Base-by-base conservation (phyloP, 1,140 invertebrate species). In the Eciton burchellii region DNA sequence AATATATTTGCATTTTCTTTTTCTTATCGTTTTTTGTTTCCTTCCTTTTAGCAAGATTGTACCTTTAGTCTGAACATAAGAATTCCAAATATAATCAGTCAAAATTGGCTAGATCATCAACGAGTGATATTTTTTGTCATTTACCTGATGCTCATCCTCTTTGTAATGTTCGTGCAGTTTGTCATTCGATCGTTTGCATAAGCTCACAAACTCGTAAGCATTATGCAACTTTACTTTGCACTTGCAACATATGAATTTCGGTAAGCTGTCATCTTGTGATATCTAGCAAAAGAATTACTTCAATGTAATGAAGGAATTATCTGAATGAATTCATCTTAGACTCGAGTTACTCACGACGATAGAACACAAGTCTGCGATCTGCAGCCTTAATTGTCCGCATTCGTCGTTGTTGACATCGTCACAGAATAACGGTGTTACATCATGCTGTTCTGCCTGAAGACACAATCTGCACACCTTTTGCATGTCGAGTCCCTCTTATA, bases 381-480 rank as follows among this genome's bases (percentile, higher is more conserved):
- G 29, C 16, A 49, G 47, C 41, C 29, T 43, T 11, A 85, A 16
- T 5, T 24, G 19, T 41, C 29, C 6, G 0, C 29, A 74, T 0
- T 19, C 26, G 4, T 54, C 29, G 6, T 12, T 43, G 2, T 63
- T 35, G 14, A 26, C 14, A 41, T 62, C 6, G 8, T 62, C 59
- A 11, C 26, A 1, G 14, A 85, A 85, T 49, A 85, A 71, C 4
- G 65, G 19, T 14, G 26, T 65, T n/a, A 57, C 29, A 0, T 35
- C 41, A 11, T 16, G 9, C 14, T 11, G 35, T 6, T 21, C 26
- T 0, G 3, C 16, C 24, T 60, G 43, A 71, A 85, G 72, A 26
- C 81, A 85, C 19, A 85, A 65, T 47, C 84, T 85, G 21, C 84
- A 85, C 5, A 76, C n/a, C 16, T 63, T 49, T 11, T 76, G 35